phyloP scores from a whole-genome alignment of 2,888 invertebrate species.

The Archaeoteleia sp. region DNA sequence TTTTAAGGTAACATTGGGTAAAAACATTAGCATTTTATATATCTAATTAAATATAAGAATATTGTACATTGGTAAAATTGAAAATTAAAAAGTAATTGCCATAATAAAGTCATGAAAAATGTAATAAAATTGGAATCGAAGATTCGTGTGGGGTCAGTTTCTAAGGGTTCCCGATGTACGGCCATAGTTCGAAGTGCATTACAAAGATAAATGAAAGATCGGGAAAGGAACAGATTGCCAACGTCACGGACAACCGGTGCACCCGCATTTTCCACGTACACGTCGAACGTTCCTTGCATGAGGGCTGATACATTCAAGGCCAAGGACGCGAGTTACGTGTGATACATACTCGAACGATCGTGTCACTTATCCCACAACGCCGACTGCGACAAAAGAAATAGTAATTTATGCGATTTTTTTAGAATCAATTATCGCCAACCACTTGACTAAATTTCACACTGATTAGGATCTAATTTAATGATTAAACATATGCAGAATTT shows the following conservation, averaged over 20 bases:
- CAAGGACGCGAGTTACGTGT: conserved; percentile 65
- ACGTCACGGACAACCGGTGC: conserved; percentile 68
- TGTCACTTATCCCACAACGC: conserved; percentile 40
- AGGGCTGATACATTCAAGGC: conserved; percentile 67
- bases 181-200: conserved; percentile 38
- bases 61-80: no score
- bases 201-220: conserved; percentile 45
- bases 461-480: no score
- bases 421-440: conserved; percentile 38
- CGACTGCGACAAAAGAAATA: conserved; percentile 42
- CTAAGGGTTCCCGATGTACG: neutral
- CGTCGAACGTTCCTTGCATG: conserved; percentile 55
- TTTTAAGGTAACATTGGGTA: no score
- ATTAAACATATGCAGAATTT: no score
- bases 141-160: no score
- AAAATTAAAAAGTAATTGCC: no score
- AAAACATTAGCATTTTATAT: no score
- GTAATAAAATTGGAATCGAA: no score
- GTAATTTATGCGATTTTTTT: conserved; percentile 50
- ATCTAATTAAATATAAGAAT: no score
- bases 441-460: no score
- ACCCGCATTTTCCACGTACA: conserved; percentile 70
- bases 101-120: no score
- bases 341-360: conserved; percentile 58
- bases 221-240: conserved; percentile 56